phyloP scores from a whole-genome alignment of 1,140 invertebrate genomes.

The Bombus superbus region DNA sequence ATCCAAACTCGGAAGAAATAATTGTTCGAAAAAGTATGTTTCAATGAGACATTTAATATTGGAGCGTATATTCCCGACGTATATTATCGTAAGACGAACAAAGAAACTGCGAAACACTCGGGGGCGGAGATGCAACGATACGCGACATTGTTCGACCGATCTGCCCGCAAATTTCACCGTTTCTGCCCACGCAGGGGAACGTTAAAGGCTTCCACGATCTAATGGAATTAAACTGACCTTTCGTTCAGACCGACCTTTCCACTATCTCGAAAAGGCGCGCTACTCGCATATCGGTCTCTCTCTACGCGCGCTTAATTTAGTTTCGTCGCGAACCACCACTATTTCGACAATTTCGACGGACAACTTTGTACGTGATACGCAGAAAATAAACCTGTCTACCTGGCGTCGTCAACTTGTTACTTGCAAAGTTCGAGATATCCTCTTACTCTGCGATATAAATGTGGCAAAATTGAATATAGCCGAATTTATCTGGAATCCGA shows the following conservation, averaged over 20 bases:
- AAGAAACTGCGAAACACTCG: background rate
- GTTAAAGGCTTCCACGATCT: conserved; percentile 43
- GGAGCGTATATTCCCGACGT: background rate
- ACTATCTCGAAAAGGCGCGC: background rate
- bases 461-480: no score
- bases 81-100: background rate
- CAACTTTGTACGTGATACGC: no score
- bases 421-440: background rate
- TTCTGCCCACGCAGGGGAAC: conserved; percentile 23
- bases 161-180: conserved; percentile 30
- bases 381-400: background rate
- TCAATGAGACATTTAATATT: background rate
- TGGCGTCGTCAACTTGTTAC: background rate
- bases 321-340: background rate
- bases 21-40: background rate
- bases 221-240: conserved; percentile 44
- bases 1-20: background rate
- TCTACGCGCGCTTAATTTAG: background rate
- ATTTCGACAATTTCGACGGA: background rate
- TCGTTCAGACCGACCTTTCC: conserved; percentile 27
- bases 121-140: conserved; percentile 32
- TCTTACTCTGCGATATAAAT: no score
- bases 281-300: background rate
- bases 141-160: conserved; percentile 33
- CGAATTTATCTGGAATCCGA: no score